Percentiles rank a stretch among this genome's conserved stretches.
phyloP scores from a whole-genome alignment of 2,888 invertebrate species.

The Temnothorax rugatulus region DNA sequence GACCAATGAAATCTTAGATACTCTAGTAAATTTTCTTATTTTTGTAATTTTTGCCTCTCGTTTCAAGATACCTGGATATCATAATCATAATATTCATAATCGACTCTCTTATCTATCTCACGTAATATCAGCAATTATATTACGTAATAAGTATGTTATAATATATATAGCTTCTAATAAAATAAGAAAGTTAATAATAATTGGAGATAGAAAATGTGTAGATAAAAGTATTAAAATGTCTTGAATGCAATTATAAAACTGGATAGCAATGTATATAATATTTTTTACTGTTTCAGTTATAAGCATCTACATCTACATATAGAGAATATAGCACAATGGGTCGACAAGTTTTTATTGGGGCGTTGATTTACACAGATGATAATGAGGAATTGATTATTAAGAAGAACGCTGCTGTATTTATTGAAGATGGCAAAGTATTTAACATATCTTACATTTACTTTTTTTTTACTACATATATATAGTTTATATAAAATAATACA shows the following conservation, averaged over 20 bases:
- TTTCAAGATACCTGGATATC: no score
- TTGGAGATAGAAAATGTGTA: neutral
- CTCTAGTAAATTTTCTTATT: no score
- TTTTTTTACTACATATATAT: no score
- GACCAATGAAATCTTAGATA: no score
- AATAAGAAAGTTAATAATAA: neutral
- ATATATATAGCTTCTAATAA: neutral
- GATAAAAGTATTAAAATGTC: neutral
- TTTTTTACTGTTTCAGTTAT: slow-evolving; percentile 13
- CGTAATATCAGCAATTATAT: neutral
- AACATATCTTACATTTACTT: neutral
- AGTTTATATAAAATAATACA: neutral
- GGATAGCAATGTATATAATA: neutral
- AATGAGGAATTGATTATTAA: slow-evolving; percentile 76
- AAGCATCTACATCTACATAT: neutral
- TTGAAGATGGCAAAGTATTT: slow-evolving; percentile 81
- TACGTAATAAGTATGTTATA: neutral
- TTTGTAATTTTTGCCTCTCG: no score
- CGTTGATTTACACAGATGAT: slow-evolving; percentile 78
- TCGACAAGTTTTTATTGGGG: slow-evolving; percentile 79
- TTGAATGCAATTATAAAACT: neutral
- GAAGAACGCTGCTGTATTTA: slow-evolving; percentile 77
- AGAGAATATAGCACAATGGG: slow-evolving; percentile 61
- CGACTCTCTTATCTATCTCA: no score
- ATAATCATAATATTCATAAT: no score